A percentile compares a stretch with the other conserved stretches of the same genome.
phyloP scores from a whole-genome alignment of 2,113 vertebrate genomes.

The Ellobius talpinus region DNA sequence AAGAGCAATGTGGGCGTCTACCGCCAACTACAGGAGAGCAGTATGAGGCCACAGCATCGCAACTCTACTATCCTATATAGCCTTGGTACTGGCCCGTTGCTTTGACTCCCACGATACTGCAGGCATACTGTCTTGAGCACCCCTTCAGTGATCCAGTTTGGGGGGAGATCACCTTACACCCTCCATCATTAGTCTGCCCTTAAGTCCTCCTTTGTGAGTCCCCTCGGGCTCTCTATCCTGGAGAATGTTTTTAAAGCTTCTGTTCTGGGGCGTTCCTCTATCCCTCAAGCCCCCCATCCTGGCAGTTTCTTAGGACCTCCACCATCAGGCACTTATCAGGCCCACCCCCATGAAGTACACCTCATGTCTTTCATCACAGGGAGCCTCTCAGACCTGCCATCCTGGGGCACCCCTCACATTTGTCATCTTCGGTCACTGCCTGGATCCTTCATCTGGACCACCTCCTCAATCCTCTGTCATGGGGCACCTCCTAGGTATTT shows the following conservation, averaged over 20 bases:
- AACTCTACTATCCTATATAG: not conserved
- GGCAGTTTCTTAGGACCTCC: not conserved
- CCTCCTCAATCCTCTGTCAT: not conserved
- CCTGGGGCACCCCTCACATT: not conserved
- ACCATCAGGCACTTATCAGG: too few relatives aligned
- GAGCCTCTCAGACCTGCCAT: not conserved
- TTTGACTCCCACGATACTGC: not conserved
- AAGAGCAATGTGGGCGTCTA: not conserved
- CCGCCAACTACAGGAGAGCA: not conserved
- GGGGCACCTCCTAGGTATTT: not conserved
- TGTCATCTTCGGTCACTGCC: not conserved
- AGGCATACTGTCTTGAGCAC: not conserved
- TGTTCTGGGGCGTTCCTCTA: too few relatives aligned
- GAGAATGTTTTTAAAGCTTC: not conserved
- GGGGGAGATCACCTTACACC: not conserved
- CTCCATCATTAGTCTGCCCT: not conserved
- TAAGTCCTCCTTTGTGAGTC: not conserved
- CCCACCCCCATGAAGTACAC: not conserved
- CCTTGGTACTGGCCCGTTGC: rapidly evolving
- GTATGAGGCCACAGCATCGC: not conserved
- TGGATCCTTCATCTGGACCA: not conserved
- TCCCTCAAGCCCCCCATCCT: not conserved
- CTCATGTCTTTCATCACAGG: not conserved
- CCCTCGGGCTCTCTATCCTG: too few relatives aligned
- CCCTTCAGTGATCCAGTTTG: too few relatives aligned